Evolutionary conservation across 1,140 invertebrate genomes (phyloP), one percentile per base, ranked within the genome.

Genomic region (Heliconius eleuchia): DNA sequence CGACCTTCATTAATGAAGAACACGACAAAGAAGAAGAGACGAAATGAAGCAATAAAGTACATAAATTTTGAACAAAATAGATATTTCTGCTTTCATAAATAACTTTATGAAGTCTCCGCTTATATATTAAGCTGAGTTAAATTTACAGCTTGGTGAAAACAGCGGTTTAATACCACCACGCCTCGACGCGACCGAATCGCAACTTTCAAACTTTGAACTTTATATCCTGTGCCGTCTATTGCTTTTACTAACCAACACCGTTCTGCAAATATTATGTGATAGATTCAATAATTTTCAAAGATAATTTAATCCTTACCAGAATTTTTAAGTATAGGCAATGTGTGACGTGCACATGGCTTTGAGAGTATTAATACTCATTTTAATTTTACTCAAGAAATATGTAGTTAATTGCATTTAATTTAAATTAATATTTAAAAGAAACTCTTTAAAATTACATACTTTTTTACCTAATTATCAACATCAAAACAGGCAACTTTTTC

Each of bases 171-270:
- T 30, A 27, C 60, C 23, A 66, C 60, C 60, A 66, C 60, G 60
- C 60, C 60, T 66, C 60, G 60, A 66, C 60, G 60, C 60, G 27
- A 66, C 60, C 9, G 23, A 27, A 27, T 66, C 23, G 60, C 60
- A 66, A 1, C 23, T 66, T 66, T 66, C 60, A 66, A 66, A 66
- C 60, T 66, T 66, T 66, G 19, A 66, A 66, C 60, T 66, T 27
- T 30, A 27, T 30, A 66, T 57, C 55, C n/a, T 57, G 8, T n/a
- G n/a, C n/a, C n/a, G 55, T 23, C 55, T 57, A 57, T 57, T 57
- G 55, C 55, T 57, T 57, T 57, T 57, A 19, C 55, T 57, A 11
- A 6, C 52, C 5, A 55, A 57, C 55, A 23, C n/a, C n/a, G 7
- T 57, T 23, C n/a, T 57, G 3, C 18, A 57, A 57, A 57, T n/a